Evolutionary conservation across 2,797 vertebrate species (phyloP).

Genomic region (Acipenser ruthenus): DNA sequence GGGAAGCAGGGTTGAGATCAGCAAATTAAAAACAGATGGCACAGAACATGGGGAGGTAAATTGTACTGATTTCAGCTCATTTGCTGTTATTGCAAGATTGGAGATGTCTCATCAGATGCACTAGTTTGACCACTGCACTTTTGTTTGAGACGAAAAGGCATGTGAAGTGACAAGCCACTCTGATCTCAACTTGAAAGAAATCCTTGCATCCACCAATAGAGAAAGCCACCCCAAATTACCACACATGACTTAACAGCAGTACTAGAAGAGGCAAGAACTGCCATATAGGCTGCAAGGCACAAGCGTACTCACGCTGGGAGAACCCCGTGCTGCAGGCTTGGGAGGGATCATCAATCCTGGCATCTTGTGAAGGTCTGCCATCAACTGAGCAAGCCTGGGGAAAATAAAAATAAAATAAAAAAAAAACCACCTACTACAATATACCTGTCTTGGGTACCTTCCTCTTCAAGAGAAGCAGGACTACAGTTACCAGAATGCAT

Average conservation of each 20-base stretch:
- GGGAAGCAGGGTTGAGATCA: too few relatives aligned
- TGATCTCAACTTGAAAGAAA: too few relatives aligned
- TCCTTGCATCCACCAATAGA: too few relatives aligned
- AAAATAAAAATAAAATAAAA: conserved; percentile 9
- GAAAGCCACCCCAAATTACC: neutral
- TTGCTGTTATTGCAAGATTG: too few relatives aligned
- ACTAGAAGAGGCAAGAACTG: neutral
- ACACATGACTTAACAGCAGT: neutral
- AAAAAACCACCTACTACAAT: neutral
- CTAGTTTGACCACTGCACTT: too few relatives aligned
- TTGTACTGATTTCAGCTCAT: too few relatives aligned
- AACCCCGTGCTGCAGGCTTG: conserved; percentile 32
- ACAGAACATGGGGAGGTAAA: too few relatives aligned
- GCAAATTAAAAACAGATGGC: too few relatives aligned
- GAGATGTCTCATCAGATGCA: too few relatives aligned
- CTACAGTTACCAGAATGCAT: neutral
- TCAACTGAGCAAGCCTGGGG: conserved; percentile 62
- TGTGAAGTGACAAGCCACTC: too few relatives aligned
- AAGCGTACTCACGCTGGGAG: conserved; percentile 33
- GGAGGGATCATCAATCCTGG: conserved; percentile 44
- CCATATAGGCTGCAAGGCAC: neutral
- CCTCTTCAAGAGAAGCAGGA: neutral
- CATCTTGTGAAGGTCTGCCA: conserved; percentile 66
- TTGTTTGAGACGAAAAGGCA: too few relatives aligned
- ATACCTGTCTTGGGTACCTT: neutral